phyloP scores from a whole-genome alignment of 2,797 vertebrate genomes.

The Sylvilagus floridanus region DNA sequence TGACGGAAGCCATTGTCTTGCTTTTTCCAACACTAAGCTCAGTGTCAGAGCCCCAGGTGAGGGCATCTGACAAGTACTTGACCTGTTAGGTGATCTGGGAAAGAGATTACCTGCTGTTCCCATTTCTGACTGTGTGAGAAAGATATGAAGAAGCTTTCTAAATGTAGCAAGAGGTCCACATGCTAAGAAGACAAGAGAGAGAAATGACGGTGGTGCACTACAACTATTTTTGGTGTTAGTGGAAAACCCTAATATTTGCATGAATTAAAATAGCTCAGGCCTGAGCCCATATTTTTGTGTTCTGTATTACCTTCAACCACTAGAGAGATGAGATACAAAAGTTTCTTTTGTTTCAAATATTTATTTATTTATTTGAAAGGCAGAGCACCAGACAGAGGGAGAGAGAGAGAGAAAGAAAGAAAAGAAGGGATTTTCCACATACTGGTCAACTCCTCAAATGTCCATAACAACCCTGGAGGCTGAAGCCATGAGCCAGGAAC shows the following conservation, averaged over 20 bases:
- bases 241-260: neutral
- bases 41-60: neutral
- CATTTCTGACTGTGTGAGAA: conserved; percentile 10
- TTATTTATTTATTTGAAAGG: neutral
- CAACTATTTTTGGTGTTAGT: neutral
- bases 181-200: neutral
- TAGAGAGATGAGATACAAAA: neutral
- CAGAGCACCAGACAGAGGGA: too few species aligned
- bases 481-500: too few species aligned
- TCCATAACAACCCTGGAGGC: too few species aligned
- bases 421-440: too few species aligned
- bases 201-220: neutral
- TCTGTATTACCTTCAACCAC: neutral
- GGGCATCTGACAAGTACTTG: neutral
- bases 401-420: too few species aligned
- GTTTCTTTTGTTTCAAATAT: neutral
- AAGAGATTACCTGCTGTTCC: neutral
- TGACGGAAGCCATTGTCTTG: neutral
- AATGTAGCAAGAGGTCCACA: neutral
- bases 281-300: neutral
- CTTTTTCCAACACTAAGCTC: neutral
- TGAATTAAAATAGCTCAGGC: neutral
- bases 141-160: neutral
- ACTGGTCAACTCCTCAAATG: too few species aligned
- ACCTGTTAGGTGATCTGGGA: neutral